These are phyloP conservation scores for Crypturellus tataupa DNA, from an alignment of 2,797 vertebrate genomes.

Conservation along the genomic window DNA sequence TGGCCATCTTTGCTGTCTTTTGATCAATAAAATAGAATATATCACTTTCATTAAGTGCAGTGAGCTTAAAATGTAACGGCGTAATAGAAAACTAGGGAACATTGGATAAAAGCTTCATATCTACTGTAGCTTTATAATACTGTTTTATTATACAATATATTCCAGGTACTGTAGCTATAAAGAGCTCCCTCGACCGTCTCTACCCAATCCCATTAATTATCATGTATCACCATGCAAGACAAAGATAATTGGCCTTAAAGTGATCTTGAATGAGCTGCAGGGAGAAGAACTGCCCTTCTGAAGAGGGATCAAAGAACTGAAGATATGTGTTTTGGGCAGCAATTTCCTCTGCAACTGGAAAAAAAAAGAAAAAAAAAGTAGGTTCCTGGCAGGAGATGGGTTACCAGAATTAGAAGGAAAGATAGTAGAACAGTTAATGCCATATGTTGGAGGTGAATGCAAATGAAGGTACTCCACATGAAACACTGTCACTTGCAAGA, in stretches of 20 bases:
- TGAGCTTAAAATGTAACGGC: slow-evolving; percentile 48
- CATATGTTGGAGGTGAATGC: not conserved
- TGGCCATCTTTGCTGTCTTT: slow-evolving; percentile 39
- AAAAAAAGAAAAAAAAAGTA: not conserved
- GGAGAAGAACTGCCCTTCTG: not conserved
- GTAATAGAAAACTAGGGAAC: slow-evolving; percentile 24
- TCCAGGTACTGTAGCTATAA: slow-evolving; percentile 44
- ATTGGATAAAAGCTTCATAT: slow-evolving; percentile 19
- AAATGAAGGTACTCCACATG: not conserved
- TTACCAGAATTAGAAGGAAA: not conserved
- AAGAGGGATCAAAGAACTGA: not conserved
- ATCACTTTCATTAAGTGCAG: slow-evolving; percentile 43
- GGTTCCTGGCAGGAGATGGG: no score
- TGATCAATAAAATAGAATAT: slow-evolving; percentile 49
- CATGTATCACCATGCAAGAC: slow-evolving; percentile 29
- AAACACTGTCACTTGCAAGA: not conserved
- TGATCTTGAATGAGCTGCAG: slow-evolving; percentile 47
- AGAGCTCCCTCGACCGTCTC: slow-evolving; percentile 25
- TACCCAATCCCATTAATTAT: slow-evolving; percentile 45
- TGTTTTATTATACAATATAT: slow-evolving; percentile 54
- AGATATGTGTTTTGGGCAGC: not conserved
- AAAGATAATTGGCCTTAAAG: slow-evolving; percentile 58
- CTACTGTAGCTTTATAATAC: slow-evolving; percentile 38
- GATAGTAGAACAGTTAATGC: not conserved
- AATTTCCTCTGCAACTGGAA: not conserved